Conservation (phyloP, 1,140 invertebrate species). For the Aphelenchoides avenae region DNA sequence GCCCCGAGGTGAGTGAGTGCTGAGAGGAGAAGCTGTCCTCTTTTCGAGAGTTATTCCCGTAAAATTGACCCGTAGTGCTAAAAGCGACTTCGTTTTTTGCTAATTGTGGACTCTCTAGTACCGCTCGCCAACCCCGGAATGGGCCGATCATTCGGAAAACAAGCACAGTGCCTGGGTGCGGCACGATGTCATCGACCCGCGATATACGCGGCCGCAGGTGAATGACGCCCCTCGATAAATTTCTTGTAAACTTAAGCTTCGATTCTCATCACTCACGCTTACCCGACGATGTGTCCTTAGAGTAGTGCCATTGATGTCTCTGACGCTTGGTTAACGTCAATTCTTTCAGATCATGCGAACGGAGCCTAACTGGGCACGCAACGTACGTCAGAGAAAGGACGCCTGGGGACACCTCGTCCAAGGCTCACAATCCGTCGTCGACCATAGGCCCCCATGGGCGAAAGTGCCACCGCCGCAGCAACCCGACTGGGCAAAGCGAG, state of each 20-base stretch:
- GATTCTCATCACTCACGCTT: too few species aligned
- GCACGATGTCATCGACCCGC: constrained; percentile 6
- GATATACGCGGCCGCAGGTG: background rate
- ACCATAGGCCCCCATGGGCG: constrained; percentile 19
- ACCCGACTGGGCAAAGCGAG: constrained; percentile 24
- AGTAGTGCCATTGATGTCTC: too few species aligned
- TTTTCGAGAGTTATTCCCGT: too few species aligned
- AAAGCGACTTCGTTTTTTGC: too few species aligned
- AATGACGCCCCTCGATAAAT: constrained; percentile 15
- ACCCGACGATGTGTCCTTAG: too few species aligned
- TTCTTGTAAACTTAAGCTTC: background rate
- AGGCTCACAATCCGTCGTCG: constrained; percentile 11
- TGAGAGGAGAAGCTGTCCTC: too few species aligned
- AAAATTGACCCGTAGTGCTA: too few species aligned
- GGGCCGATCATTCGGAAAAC: too few species aligned
- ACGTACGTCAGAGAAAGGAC: constrained; percentile 14
- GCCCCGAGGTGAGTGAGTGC: too few species aligned
- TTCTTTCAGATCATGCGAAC: constrained; percentile 21
- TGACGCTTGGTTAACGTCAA: too few species aligned
- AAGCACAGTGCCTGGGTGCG: constrained; percentile 1
- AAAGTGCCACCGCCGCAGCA: constrained; percentile 26
- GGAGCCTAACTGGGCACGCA: constrained; percentile 14
- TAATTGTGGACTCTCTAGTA: too few species aligned
- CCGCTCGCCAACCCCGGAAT: too few species aligned
- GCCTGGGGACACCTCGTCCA: constrained; percentile 6